Evolutionary conservation across 2,113 vertebrate species (phyloP), one percentile per base, ranked within the genome.

Genomic region (Mobula hypostoma): DNA sequence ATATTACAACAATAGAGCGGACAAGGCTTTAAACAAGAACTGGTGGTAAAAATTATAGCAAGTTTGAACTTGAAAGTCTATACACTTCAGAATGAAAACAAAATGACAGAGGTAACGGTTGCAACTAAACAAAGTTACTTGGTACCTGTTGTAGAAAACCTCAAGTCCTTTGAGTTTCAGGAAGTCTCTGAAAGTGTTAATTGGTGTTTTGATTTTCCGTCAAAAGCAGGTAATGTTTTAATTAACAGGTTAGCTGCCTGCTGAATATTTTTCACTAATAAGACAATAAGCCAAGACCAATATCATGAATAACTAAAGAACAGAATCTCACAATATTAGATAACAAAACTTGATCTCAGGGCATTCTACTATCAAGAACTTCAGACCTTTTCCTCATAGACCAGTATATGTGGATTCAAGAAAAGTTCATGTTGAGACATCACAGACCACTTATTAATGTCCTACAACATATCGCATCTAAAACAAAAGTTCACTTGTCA

Each of bases 331-430:
- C 56, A 91, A 74, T 36, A 92, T 72, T 92, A 66, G 40, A 32
- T 29, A 93, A 92, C 66, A 70, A 93, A 70, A 93, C 36, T 74
- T 29, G 40, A 93, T 74, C 68, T 72, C 91, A 72, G 40, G 70
- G 32, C 40, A 76, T 93, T 93, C 72, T 8, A 72, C 40, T 48
- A 36, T 72, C 68, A 91, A 68, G 70, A 92, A 72, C 70, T 92
- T 87, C 27, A 87, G 29, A 11, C 83, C 48, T 8, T 27, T 91
- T 68, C 63, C 32, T 32, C 36, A 29, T 14, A 83, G 17, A 40
- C 36, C 21, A 92, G 36, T 68, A 27, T 56, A 36, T 74, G 72
- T 76, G 91, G 72, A 70, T 93, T 93, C 68, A 56, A 48, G 24
- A 93, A 90, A 90, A 15, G 21, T 29, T 91, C 61, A 70, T 68